These are phyloP conservation scores for Lysandra coridon DNA, from an alignment of 2,888 invertebrate species.

Conservation along the genomic window DNA sequence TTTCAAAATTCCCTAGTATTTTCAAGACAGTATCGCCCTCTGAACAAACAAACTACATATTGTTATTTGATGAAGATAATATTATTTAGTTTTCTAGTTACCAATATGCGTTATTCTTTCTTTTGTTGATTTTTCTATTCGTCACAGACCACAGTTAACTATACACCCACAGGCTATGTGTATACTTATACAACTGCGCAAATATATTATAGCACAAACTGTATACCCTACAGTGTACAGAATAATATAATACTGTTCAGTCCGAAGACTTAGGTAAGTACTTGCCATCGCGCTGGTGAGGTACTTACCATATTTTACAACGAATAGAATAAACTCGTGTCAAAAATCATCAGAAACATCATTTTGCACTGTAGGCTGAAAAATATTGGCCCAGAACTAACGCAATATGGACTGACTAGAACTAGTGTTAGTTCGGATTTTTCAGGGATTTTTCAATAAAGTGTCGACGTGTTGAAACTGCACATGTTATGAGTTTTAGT, in stretches of 20 bases:
- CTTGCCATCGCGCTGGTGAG: too few species aligned
- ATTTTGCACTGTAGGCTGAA: not conserved
- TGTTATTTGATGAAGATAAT: not conserved
- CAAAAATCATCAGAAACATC: not conserved
- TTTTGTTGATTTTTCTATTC: not conserved
- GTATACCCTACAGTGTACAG: too few species aligned
- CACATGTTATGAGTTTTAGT: conserved; percentile 1
- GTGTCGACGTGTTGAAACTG: conserved; percentile 8
- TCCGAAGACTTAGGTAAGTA: too few species aligned
- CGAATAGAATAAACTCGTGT: not conserved
- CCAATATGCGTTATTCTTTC: not conserved
- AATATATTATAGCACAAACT: too few species aligned
- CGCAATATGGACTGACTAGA: not conserved
- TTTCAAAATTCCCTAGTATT: not conserved
- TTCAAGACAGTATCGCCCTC: not conserved
- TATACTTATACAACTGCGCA: too few species aligned
- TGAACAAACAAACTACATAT: not conserved
- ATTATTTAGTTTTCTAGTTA: not conserved
- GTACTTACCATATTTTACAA: too few species aligned
- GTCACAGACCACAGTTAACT: not conserved
- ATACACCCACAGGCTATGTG: too few species aligned
- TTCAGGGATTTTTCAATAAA: conserved; percentile 14
- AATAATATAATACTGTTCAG: too few species aligned
- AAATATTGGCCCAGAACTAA: not conserved
- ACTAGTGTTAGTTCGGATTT: not conserved